A percentile compares a stretch with the other conserved stretches of the same genome.
Evolutionary conservation across 1,140 invertebrate species (phyloP).

Genomic region (Drosophila nasuta): DNA sequence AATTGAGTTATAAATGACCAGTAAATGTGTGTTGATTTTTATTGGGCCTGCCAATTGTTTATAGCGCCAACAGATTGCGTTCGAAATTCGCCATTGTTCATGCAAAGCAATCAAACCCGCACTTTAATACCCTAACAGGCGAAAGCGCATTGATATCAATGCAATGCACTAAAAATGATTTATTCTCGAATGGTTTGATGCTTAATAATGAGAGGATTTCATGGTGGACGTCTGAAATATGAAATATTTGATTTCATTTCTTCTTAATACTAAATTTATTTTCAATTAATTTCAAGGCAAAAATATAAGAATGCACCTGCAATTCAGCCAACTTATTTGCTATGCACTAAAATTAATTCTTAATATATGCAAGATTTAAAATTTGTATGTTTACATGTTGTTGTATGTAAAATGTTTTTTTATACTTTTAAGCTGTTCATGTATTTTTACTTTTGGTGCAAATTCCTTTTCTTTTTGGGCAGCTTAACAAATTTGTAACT

Average conservation of each 20-base stretch:
- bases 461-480: not conserved
- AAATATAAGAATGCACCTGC: too few relatives aligned
- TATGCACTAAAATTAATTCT: too few relatives aligned
- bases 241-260: too few relatives aligned
- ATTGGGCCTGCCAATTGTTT: slow-evolving; percentile 37
- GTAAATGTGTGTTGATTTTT: slow-evolving; percentile 57
- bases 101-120: slow-evolving; percentile 6
- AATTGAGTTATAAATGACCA: slow-evolving; percentile 63
- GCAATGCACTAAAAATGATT: not conserved
- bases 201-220: too few relatives aligned
- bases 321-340: too few relatives aligned
- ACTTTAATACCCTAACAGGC: not conserved
- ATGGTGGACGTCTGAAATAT: too few relatives aligned
- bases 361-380: too few relatives aligned
- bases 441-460: not conserved
- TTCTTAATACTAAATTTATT: too few relatives aligned
- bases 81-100: slow-evolving; percentile 14
- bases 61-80: slow-evolving; percentile 44
- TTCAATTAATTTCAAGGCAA: too few relatives aligned
- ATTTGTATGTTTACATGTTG: too few relatives aligned
- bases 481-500: slow-evolving; percentile 11
- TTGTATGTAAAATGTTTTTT: too few relatives aligned
- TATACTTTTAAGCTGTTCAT: not conserved
- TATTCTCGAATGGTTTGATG: not conserved
- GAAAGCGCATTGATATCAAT: not conserved